A percentile compares a stretch with the other conserved stretches of the same genome.
These are phyloP conservation scores for Polyodon spathula DNA, from an alignment of 2,113 vertebrate species.

Conservation along the genomic window DNA sequence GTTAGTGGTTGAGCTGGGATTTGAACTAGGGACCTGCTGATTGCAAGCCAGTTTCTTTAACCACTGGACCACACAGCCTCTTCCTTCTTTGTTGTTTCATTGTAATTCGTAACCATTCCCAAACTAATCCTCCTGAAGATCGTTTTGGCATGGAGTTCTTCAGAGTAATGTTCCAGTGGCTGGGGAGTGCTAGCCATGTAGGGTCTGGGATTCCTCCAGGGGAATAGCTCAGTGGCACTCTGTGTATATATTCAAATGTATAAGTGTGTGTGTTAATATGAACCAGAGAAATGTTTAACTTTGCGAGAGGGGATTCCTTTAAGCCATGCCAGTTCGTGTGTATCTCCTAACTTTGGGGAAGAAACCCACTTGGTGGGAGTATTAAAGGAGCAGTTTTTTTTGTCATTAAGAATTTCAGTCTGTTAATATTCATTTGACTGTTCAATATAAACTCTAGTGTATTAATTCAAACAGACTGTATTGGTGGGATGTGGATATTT, in stretches of 20 bases:
- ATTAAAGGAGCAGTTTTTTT: not conserved
- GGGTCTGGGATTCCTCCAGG: not conserved
- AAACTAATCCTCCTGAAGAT: not conserved
- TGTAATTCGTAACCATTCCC: no score
- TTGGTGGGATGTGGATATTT: no score
- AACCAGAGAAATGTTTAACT: not conserved
- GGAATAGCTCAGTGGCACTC: not conserved
- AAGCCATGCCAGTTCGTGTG: not conserved
- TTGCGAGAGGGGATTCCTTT: not conserved
- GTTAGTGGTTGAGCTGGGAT: no score
- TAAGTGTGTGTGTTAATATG: slow-evolving; percentile 1
- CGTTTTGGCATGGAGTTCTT: not conserved
- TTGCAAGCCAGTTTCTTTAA: no score
- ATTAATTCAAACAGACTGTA: no score
- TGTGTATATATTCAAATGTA: not conserved
- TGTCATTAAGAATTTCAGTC: no score
- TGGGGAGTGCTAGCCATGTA: not conserved
- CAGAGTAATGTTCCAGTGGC: not conserved
- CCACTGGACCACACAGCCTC: no score
- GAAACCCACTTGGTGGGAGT: not conserved
- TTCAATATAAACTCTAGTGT: no score
- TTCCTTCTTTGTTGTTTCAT: no score
- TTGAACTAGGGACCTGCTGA: no score
- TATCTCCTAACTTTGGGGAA: not conserved
- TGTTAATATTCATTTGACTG: no score